A percentile compares a stretch with the other conserved stretches of the same genome.
These are phyloP conservation scores for Mallotus villosus DNA, from an alignment of 2,797 vertebrate genomes.

Conservation along the genomic window DNA sequence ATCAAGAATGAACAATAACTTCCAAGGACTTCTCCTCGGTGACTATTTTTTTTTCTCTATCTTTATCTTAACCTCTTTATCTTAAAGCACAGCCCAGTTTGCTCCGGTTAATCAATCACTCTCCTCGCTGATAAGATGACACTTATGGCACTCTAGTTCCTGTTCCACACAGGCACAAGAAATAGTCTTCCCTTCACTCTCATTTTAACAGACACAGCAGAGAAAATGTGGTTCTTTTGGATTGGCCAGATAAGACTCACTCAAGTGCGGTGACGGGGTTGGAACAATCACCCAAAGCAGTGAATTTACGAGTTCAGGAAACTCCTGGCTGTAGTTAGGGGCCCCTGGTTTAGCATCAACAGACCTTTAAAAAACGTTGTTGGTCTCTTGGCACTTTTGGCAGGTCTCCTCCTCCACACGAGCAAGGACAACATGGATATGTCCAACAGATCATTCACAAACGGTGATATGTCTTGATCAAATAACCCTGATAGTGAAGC, in stretches of 20 bases:
- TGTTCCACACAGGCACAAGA: slow-evolving; percentile 10
- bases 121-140: slow-evolving; percentile 29
- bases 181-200: not conserved
- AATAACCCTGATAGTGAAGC: slow-evolving; percentile 15
- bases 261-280: slow-evolving; percentile 28
- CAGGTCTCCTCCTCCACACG: not conserved
- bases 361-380: slow-evolving; percentile 15
- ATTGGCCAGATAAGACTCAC: slow-evolving; percentile 46
- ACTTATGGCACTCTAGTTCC: not conserved
- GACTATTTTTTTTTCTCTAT: not conserved
- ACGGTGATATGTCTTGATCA: slow-evolving; percentile 14
- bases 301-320: slow-evolving; percentile 52
- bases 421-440: not conserved
- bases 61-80: too few relatives aligned
- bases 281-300: slow-evolving; percentile 40
- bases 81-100: slow-evolving; percentile 20
- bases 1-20: not conserved
- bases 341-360: slow-evolving; percentile 2
- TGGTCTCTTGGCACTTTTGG: slow-evolving; percentile 21
- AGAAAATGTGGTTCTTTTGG: slow-evolving; percentile 27
- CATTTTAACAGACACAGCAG: not conserved
- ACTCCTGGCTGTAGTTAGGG: slow-evolving; percentile 36
- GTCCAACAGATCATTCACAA: not conserved
- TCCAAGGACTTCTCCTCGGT: not conserved
- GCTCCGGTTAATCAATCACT: slow-evolving; percentile 29